Evolutionary conservation across 1,140 invertebrate species (phyloP).

Genomic region (Ceratina calcarata): DNA sequence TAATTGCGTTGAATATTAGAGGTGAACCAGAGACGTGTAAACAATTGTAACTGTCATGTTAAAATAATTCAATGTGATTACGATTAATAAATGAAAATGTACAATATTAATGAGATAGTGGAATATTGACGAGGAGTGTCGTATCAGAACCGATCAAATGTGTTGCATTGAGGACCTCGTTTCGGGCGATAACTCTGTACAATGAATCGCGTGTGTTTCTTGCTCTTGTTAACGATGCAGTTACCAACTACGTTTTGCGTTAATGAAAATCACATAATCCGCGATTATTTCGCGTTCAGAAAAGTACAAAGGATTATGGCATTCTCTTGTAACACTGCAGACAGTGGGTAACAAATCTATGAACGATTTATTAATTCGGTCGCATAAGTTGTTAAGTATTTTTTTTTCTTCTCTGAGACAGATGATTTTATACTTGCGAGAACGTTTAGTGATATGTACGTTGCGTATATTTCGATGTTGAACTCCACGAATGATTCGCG

Average conservation of each 20-base stretch:
- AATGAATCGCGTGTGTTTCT: constrained; percentile 7
- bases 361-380: background rate
- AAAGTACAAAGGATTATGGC: constrained; percentile 42
- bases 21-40: no score
- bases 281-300: constrained; percentile 59
- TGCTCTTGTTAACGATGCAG: constrained; percentile 17
- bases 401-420: constrained; percentile 9
- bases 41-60: no score
- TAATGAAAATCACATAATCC: constrained; percentile 47
- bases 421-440: constrained; percentile 52
- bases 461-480: constrained; percentile 30
- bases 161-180: background rate
- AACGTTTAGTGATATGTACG: constrained; percentile 35
- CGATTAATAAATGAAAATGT: background rate
- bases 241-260: constrained; percentile 10
- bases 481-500: background rate
- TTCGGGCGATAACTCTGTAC: background rate
- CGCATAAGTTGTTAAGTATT: background rate
- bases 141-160: no score
- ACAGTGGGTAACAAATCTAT: constrained; percentile 37
- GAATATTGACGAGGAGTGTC: constrained; percentile 1
- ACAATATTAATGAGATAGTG: background rate
- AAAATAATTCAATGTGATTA: no score
- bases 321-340: constrained; percentile 47
- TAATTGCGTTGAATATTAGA: background rate